These are phyloP conservation scores for Torymus auratus DNA, from an alignment of 2,888 invertebrate genomes.

Conservation along the genomic window DNA sequence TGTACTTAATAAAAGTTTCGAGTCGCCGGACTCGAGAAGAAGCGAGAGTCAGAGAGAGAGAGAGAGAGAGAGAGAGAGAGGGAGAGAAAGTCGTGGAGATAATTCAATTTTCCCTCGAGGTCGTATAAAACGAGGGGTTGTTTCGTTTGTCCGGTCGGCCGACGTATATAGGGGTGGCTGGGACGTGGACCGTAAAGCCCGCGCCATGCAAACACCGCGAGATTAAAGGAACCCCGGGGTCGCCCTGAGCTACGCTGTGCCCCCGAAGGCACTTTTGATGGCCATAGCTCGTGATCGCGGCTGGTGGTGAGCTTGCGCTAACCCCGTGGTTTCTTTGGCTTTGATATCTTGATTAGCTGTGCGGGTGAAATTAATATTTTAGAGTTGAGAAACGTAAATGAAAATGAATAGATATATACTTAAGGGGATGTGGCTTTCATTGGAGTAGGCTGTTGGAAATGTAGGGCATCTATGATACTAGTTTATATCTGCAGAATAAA, in stretches of 20 bases:
- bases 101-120: conserved; percentile 68
- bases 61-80: conserved; percentile 3
- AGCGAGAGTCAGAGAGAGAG: neutral
- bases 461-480: no score
- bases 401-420: neutral
- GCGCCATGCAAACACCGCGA: conserved; percentile 75
- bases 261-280: conserved; percentile 51
- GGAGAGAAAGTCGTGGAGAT: conserved; percentile 49
- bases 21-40: conserved; percentile 12
- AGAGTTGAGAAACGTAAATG: neutral
- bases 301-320: conserved; percentile 28
- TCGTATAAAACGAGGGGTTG: conserved; percentile 61
- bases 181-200: conserved; percentile 61
- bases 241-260: conserved; percentile 58
- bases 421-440: no score
- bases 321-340: conserved; percentile 37
- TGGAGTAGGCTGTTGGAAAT: no score
- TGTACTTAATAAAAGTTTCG: conserved; percentile 53
- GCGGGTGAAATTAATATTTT: conserved; percentile 17
- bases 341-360: conserved; percentile 61
- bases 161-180: conserved; percentile 38
- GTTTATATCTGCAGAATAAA: no score
- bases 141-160: conserved; percentile 65
- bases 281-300: conserved; percentile 49
- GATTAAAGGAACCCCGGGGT: conserved; percentile 73